phyloP scores from a whole-genome alignment of 2,113 vertebrate genomes.

The Sminthopsis crassicaudata region DNA sequence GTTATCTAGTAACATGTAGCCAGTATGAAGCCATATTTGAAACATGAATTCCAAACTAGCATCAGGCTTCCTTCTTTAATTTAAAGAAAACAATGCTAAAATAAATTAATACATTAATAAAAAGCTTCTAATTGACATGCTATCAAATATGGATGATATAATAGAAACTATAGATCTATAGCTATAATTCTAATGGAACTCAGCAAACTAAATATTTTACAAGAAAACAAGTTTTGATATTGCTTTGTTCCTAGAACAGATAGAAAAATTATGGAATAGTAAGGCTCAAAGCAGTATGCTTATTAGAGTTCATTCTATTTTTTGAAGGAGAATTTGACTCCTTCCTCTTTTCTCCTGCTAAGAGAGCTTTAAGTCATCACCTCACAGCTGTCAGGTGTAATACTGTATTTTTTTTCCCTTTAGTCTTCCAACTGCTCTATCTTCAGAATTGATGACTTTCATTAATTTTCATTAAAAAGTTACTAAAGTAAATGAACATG shows the following conservation, averaged over 20 bases:
- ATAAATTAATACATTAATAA: neutral
- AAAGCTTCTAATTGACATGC: neutral
- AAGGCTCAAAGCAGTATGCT: slow-evolving; percentile 15
- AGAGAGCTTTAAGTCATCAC: slow-evolving; percentile 21
- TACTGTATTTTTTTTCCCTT: neutral
- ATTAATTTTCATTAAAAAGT: slow-evolving; percentile 18
- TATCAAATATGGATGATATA: neutral
- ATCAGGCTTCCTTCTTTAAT: neutral
- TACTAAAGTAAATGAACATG: slow-evolving; percentile 12
- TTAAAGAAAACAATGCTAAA: neutral
- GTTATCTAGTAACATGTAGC: neutral
- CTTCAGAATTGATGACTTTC: slow-evolving; percentile 24
- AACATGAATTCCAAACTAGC: neutral
- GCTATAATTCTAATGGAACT: neutral
- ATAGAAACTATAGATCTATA: neutral
- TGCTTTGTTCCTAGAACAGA: slow-evolving; percentile 3
- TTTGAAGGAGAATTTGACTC: neutral
- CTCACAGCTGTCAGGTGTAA: neutral
- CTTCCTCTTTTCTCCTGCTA: slow-evolving; percentile 7
- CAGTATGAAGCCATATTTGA: neutral
- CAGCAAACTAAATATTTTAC: slow-evolving; percentile 19
- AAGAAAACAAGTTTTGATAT: neutral
- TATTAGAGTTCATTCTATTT: neutral
- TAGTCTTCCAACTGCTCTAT: slow-evolving; percentile 18
- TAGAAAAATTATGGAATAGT: slow-evolving; percentile 6